These are phyloP conservation scores for Rhabdornis inornatus DNA, from an alignment of 2,113 vertebrate species.

Conservation along the genomic window DNA sequence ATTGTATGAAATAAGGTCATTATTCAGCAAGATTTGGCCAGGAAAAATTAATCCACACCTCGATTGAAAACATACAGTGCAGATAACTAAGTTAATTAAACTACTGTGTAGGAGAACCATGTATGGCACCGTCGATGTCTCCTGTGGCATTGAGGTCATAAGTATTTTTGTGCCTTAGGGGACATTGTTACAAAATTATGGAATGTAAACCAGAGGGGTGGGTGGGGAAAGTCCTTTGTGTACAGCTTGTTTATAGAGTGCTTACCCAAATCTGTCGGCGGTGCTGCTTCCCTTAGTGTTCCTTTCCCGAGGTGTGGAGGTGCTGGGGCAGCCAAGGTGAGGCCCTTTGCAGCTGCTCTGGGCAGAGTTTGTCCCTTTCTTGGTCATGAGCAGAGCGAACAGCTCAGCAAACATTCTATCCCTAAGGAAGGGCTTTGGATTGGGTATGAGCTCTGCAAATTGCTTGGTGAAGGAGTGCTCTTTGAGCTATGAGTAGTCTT, in stretches of 20 bases:
- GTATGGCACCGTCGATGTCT: constrained; percentile 65
- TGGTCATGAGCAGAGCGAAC: neutral
- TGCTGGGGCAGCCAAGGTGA: neutral
- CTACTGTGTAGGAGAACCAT: constrained; percentile 68
- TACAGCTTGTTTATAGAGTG: constrained; percentile 52
- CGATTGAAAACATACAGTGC: constrained; percentile 50
- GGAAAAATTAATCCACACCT: constrained; percentile 66
- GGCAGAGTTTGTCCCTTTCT: neutral
- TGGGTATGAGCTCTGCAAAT: neutral
- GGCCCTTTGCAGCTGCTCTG: neutral
- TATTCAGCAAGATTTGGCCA: constrained; percentile 59
- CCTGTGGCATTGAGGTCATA: constrained; percentile 62
- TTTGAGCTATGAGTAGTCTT: constrained; percentile 27
- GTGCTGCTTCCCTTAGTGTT: constrained; percentile 32
- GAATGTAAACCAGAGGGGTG: constrained; percentile 59
- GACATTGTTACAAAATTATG: constrained; percentile 53
- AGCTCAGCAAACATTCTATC: neutral
- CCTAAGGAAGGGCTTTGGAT: neutral
- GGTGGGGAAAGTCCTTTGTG: constrained; percentile 47
- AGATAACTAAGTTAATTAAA: constrained; percentile 68
- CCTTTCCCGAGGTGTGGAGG: neutral
- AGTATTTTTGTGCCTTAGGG: constrained; percentile 73
- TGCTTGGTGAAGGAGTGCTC: neutral
- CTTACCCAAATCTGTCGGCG: neutral
- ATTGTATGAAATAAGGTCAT: constrained; percentile 62